Conservation (phyloP, 92 coral and sea anemone genomes). For the Bergia puertoricense region DNA sequence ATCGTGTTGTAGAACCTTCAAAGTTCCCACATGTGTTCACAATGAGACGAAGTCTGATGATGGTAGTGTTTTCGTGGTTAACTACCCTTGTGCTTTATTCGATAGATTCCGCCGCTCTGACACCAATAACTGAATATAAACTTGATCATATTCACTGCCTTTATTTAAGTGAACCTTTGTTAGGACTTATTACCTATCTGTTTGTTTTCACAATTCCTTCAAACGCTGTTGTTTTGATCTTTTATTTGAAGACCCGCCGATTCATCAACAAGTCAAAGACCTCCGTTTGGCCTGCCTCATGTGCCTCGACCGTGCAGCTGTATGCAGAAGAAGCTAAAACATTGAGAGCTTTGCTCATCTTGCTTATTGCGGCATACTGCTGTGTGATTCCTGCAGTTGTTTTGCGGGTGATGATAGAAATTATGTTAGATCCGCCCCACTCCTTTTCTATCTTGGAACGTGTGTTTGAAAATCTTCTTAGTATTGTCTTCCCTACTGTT, state of each 20-base stretch:
- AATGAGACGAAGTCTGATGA: conserved; percentile 3
- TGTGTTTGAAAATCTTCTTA: neutral
- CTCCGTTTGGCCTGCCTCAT: neutral
- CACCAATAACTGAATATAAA: neutral
- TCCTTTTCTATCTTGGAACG: neutral
- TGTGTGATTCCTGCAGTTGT: neutral
- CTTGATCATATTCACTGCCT: neutral
- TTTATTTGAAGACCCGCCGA: conserved; percentile 6
- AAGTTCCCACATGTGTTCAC: neutral
- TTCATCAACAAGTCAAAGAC: neutral
- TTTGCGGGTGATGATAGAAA: neutral
- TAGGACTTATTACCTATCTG: neutral
- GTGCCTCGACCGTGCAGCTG: neutral
- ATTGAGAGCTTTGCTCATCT: neutral
- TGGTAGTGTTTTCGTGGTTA: neutral
- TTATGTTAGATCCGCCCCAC: neutral
- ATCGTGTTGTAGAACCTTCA: conserved; percentile 18
- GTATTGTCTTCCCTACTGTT: neutral
- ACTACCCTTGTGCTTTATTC: neutral
- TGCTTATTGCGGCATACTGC: neutral
- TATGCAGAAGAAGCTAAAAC: conserved; percentile 9
- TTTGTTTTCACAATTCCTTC: neutral
- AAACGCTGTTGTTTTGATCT: neutral
- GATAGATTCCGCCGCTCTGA: neutral
- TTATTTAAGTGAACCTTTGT: neutral